Base-by-base conservation (phyloP, 2,888 invertebrate species). In the Cantharis flavilabris region DNA sequence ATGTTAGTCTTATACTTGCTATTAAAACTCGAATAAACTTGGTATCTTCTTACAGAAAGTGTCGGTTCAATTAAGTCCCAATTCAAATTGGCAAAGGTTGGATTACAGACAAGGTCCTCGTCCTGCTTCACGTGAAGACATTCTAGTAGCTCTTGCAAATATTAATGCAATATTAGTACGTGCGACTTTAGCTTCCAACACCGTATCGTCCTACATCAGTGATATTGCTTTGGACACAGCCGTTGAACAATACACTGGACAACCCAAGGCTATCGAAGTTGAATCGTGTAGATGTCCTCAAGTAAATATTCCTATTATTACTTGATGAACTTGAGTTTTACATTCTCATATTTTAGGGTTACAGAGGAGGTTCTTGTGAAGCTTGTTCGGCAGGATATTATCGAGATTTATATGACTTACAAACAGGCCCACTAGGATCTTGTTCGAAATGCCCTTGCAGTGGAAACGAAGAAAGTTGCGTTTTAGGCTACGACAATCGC, bases 141-240 rank as follows among this genome's bases (percentile, higher is more conserved):
- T 99, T 78, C 91, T 99, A 90, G 93, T 92, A 79, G 96, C 96
- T 0, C 89, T 99, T 9, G 93, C 96, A 26, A 95, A 95, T 83
- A 88, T 99, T 11, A 94, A 96, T 83, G 92, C 94, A 11, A 94
- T 97, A 78, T 89, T 97, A 9, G 94, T 98, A 26, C 92, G 97
- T 72, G 98, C 97, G 1, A 94, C 96, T 1, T 91, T 92, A 69
- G 91, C 92, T 0, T 89, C 90, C 71, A 91, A 94, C 80, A 92
- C 92, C 77, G 89, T 91, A 0, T 91, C 93, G 0, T 89, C 91
- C 1, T 92, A 92, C 70, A 92, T 99, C 67, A 93, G 95, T 76
- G 96, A 97, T 85, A 94, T 99, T 0, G 92, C 93, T 20, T 91
- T 98, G 87, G 98, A 98, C 82, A 94, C 95, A 2, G 96, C 97